Evolutionary conservation across 1,140 invertebrate genomes (phyloP).

Genomic region (Leptestheria dahalacensis): DNA sequence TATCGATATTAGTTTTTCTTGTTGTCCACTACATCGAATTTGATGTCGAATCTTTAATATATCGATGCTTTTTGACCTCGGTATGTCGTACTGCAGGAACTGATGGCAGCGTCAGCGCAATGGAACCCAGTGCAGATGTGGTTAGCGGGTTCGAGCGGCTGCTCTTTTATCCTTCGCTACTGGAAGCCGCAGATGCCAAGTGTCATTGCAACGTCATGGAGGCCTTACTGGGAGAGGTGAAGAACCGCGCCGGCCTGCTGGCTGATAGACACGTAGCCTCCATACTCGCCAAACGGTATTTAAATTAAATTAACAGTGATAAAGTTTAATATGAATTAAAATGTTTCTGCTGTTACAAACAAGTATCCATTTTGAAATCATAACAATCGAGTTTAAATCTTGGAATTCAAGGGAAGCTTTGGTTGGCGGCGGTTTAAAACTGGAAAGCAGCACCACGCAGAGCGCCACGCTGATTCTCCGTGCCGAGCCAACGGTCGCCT

Average conservation of each 20-base stretch:
- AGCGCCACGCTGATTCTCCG: slow-evolving; percentile 53
- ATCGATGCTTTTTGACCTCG: no score
- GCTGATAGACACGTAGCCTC: slow-evolving; percentile 57
- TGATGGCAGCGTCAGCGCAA: slow-evolving; percentile 15
- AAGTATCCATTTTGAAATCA: slow-evolving; percentile 12
- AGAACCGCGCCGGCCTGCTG: slow-evolving; percentile 56
- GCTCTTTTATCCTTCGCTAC: slow-evolving; percentile 57
- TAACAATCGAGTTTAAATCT: no score
- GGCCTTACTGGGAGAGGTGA: slow-evolving; percentile 62
- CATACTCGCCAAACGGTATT: slow-evolving; percentile 47
- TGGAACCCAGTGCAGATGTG: slow-evolving; percentile 50
- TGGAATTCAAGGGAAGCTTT: slow-evolving; percentile 27
- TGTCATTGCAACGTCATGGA: slow-evolving; percentile 75
- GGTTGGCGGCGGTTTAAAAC: slow-evolving; percentile 37
- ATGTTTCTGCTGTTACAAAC: slow-evolving; percentile 3
- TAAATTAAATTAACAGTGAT: slow-evolving; percentile 17
- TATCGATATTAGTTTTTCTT: no score
- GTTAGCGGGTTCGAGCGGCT: slow-evolving; percentile 66
- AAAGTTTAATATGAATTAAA: slow-evolving; percentile 11
- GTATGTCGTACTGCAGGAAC: no score
- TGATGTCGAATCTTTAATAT: no score
- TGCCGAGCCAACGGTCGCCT: slow-evolving; percentile 70
- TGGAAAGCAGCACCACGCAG: slow-evolving; percentile 34
- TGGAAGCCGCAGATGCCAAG: slow-evolving; percentile 78
- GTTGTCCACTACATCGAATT: no score